Evolutionary conservation across 2,113 vertebrate species (phyloP).

Genomic region (Gallinago paraguaiae): DNA sequence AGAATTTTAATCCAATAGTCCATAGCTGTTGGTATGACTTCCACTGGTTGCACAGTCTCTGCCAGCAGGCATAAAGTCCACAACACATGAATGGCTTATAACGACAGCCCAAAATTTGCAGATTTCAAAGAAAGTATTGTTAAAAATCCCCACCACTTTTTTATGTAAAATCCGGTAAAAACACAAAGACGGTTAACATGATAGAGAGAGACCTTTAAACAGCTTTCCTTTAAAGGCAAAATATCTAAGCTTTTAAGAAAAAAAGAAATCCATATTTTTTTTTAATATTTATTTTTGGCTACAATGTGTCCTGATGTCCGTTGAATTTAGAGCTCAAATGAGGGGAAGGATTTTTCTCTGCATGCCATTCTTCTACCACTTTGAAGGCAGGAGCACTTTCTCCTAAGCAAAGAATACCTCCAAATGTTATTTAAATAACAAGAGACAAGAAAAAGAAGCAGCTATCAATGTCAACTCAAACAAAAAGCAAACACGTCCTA

Average conservation of each 20-base stretch:
- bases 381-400: neutral
- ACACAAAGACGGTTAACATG: neutral
- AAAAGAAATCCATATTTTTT: neutral
- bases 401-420: neutral
- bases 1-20: neutral
- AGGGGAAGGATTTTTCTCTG: neutral
- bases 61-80: neutral
- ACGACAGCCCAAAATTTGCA: neutral
- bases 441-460: neutral
- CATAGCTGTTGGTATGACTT: neutral
- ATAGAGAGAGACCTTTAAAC: neutral
- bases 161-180: neutral
- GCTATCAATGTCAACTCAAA: neutral
- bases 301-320: neutral
- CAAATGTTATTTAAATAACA: constrained; percentile 7
- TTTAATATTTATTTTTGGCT: neutral
- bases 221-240: constrained; percentile 7
- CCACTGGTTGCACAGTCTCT: neutral
- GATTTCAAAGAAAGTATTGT: neutral
- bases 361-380: neutral
- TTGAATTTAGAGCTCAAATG: neutral
- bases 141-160: neutral
- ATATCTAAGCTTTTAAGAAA: constrained; percentile 9
- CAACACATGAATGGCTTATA: fast-evolving
- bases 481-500: neutral